A percentile compares a stretch with the other conserved stretches of the same genome.
Conservation (phyloP, 2,797 vertebrate species). For the Siniperca obscura region DNA sequence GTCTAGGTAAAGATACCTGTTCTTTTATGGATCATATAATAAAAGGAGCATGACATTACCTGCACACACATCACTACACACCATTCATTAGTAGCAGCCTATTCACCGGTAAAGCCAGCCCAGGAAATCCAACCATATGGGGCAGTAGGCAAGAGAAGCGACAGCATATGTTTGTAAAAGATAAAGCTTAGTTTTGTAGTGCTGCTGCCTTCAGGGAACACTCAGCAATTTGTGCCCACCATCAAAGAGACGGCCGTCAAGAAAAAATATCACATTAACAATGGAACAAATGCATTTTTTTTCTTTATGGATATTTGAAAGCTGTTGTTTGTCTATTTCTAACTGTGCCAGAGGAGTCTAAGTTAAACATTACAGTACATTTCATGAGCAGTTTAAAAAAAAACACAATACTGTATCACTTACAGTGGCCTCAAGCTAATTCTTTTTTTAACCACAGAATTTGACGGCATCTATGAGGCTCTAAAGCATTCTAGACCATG, state of each 20-base stretch:
- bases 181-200: conserved; percentile 67
- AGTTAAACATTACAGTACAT: conserved; percentile 23
- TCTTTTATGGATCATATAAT: conserved; percentile 47
- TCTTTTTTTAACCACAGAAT: not conserved
- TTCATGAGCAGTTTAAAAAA: not conserved
- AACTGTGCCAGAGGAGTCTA: not conserved
- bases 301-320: conserved; percentile 37
- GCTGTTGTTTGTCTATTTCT: conserved; percentile 3
- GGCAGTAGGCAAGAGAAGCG: conserved; percentile 34
- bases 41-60: conserved; percentile 46
- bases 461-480: conserved; percentile 18
- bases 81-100: conserved; percentile 39
- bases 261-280: conserved; percentile 45
- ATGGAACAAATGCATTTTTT: conserved; percentile 51
- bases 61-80: conserved; percentile 26
- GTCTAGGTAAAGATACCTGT: conserved; percentile 17
- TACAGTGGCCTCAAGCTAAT: not conserved
- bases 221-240: conserved; percentile 39
- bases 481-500: conserved; percentile 8
- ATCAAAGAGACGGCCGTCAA: conserved; percentile 46
- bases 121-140: conserved; percentile 46
- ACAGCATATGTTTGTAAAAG: conserved; percentile 70
- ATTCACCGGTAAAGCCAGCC: conserved; percentile 42
- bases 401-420: not conserved
- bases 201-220: conserved; percentile 59